Conservation (phyloP, 2,888 invertebrate genomes). For the Epirrhoe alternata region DNA sequence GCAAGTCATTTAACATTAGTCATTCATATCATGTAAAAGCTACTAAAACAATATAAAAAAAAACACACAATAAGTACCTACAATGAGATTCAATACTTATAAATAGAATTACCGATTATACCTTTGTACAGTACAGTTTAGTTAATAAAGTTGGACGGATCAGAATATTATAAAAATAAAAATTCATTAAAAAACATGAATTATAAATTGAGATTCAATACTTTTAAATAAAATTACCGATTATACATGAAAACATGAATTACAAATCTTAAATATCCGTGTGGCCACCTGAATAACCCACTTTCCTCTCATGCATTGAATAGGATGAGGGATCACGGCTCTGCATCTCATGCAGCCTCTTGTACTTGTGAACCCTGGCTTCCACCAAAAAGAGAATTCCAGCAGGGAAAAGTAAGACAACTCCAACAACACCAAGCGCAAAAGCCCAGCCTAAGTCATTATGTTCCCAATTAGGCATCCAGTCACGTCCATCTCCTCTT, state of each 20-base stretch:
- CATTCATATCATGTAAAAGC: background rate
- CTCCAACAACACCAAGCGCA: slow-evolving; percentile 93
- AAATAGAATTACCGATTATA: background rate
- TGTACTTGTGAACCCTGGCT: slow-evolving; percentile 91
- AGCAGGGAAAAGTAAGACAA: slow-evolving; percentile 89
- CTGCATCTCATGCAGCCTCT: slow-evolving; percentile 88
- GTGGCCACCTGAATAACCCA: slow-evolving; percentile 83
- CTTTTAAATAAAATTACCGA: too few species aligned
- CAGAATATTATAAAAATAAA: slow-evolving; percentile 27
- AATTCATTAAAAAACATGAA: background rate
- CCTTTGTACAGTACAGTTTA: slow-evolving; percentile 7
- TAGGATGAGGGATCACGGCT: slow-evolving; percentile 88
- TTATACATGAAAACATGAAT: too few species aligned
- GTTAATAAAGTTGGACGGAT: slow-evolving; percentile 45
- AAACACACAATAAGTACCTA: slow-evolving; percentile 1
- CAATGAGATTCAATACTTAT: slow-evolving; percentile 7
- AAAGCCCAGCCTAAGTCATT: slow-evolving; percentile 98
- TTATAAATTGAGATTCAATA: too few species aligned
- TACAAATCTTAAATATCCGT: slow-evolving; percentile 87
- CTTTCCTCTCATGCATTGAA: slow-evolving; percentile 87
- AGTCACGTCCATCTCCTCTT: slow-evolving; percentile 95
- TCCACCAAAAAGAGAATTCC: slow-evolving; percentile 93
- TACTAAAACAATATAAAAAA: background rate
- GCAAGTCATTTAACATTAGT: background rate
- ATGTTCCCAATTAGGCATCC: slow-evolving; percentile 98